phyloP scores from a whole-genome alignment of 1,140 invertebrate genomes.

The Dendroctonus ponderosae region DNA sequence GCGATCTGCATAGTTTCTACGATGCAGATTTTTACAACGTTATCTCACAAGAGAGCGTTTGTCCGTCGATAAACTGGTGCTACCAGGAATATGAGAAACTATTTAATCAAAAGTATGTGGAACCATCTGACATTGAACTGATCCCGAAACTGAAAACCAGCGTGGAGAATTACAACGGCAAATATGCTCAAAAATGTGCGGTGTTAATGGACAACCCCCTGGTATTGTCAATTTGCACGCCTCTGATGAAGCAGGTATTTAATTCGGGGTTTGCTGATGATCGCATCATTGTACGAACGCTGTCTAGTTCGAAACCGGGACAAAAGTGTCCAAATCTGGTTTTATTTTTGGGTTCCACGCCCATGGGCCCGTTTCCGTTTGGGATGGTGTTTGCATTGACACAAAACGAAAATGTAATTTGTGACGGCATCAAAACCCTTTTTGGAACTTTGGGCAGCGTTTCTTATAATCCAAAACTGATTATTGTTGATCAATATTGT shows the following conservation, averaged over 20 bases:
- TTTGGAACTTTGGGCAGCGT: background rate
- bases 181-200: background rate
- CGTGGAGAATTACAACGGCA: constrained; percentile 7
- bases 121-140: constrained; percentile 8
- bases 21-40: constrained; percentile 12
- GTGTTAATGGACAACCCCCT: background rate
- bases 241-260: constrained; percentile 22
- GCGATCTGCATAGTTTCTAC: constrained; percentile 8
- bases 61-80: constrained; percentile 21
- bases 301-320: constrained; percentile 2
- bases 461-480: constrained; percentile 15
- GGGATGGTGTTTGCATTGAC: constrained; percentile 14
- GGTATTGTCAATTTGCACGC: constrained; percentile 9
- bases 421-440: constrained; percentile 2
- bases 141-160: background rate
- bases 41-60: constrained; percentile 5
- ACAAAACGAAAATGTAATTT: background rate
- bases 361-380: constrained; percentile 20
- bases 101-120: constrained; percentile 11
- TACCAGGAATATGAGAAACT: constrained; percentile 13
- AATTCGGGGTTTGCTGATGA: constrained; percentile 19
- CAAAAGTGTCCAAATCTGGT: constrained; percentile 9
- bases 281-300: constrained; percentile 12
- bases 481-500: constrained; percentile 13
- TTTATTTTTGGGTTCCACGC: constrained; percentile 21